phyloP scores from a whole-genome alignment of 2,113 vertebrate genomes.

The Callospermophilus lateralis region DNA sequence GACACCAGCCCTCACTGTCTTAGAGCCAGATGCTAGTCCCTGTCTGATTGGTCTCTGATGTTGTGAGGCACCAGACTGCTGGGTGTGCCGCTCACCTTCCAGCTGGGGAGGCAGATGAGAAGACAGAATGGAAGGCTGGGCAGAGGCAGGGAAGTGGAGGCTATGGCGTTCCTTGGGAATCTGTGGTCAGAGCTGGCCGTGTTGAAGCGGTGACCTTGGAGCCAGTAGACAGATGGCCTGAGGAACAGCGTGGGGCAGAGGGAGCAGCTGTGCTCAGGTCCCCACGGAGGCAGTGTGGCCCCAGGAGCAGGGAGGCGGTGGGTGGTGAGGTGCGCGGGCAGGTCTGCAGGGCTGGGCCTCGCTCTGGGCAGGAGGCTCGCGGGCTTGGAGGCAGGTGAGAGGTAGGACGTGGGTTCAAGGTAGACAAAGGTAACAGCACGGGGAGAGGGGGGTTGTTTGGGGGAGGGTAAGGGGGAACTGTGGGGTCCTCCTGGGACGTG shows the following conservation, averaged over 20 bases:
- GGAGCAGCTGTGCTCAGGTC: neutral
- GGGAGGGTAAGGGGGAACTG: neutral
- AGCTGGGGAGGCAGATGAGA: neutral
- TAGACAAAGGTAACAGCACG: neutral
- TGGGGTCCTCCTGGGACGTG: neutral
- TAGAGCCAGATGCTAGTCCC: neutral
- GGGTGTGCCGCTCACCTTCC: neutral
- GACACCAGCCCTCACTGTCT: neutral
- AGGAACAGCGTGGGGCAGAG: neutral
- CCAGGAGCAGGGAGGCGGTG: neutral
- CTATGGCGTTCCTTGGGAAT: neutral
- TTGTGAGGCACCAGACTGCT: accelerated
- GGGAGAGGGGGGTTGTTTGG: neutral
- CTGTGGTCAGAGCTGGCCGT: neutral
- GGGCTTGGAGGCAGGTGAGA: neutral
- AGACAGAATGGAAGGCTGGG: neutral
- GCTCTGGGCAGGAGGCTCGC: neutral
- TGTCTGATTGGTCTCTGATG: neutral
- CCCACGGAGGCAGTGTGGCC: neutral
- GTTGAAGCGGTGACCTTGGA: neutral
- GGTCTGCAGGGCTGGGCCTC: neutral
- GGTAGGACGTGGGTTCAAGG: neutral
- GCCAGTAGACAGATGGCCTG: neutral
- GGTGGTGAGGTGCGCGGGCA: neutral
- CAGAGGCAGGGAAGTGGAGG: neutral